phyloP scores from a whole-genome alignment of 2,797 vertebrate species.

The Coregonus suidteri region DNA sequence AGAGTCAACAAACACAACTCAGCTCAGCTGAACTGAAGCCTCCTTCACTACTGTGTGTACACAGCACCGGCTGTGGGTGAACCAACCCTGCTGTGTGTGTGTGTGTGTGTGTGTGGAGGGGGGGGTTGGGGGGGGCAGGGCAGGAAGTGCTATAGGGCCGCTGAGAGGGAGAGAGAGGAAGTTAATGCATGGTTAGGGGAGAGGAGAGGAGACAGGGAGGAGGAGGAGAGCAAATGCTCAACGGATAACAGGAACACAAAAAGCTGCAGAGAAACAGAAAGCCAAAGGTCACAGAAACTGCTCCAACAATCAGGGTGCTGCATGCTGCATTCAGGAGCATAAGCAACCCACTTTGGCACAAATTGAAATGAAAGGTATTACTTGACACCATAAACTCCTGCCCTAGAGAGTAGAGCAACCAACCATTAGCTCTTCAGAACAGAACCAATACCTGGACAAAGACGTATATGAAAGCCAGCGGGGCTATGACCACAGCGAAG shows the following conservation, averaged over 20 bases:
- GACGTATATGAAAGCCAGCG: slow-evolving; percentile 84
- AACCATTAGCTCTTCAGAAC: neutral
- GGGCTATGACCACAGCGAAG: slow-evolving; percentile 84
- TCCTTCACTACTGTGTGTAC: slow-evolving; percentile 3
- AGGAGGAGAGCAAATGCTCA: slow-evolving; percentile 6
- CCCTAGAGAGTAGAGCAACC: neutral
- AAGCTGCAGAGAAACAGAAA: slow-evolving; percentile 39
- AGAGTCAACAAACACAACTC: slow-evolving; percentile 7
- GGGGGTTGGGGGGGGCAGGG: slow-evolving; percentile 9
- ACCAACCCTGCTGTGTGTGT: slow-evolving; percentile 13
- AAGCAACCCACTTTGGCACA: slow-evolving; percentile 20
- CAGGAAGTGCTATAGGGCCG: slow-evolving; percentile 59
- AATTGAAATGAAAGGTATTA: neutral
- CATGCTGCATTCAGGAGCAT: slow-evolving; percentile 46
- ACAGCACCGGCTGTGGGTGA: slow-evolving; percentile 1
- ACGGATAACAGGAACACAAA: slow-evolving; percentile 29
- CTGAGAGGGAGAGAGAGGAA: slow-evolving; percentile 50
- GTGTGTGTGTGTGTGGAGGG: slow-evolving; percentile 12
- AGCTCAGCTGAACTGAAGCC: neutral
- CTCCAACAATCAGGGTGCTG: slow-evolving; percentile 39
- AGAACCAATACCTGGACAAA: slow-evolving; percentile 86
- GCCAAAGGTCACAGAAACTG: slow-evolving; percentile 35
- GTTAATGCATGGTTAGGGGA: slow-evolving; percentile 38
- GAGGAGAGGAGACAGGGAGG: slow-evolving; percentile 22
- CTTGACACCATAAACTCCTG: neutral